Percentiles rank a stretch among this genome's conserved stretches.
phyloP scores from a whole-genome alignment of 2,113 vertebrate species.

The Engraulis encrasicolus region DNA sequence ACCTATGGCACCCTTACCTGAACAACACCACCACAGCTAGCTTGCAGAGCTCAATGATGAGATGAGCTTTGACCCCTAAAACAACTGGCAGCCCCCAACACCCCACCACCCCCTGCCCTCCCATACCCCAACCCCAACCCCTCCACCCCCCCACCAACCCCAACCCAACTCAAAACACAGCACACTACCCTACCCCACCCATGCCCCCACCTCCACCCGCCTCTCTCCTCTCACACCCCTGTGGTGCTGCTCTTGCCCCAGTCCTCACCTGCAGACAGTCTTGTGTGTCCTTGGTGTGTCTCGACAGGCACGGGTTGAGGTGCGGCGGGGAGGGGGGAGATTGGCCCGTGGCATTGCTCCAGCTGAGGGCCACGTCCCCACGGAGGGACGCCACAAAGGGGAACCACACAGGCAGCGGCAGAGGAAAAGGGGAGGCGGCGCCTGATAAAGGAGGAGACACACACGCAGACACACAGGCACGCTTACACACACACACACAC shows the following conservation, averaged over 20 bases:
- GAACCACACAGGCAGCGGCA: slow-evolving; percentile 27
- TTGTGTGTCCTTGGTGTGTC: slow-evolving; percentile 60
- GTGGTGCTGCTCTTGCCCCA: neutral
- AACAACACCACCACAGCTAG: too few relatives aligned
- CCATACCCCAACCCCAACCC: too few relatives aligned
- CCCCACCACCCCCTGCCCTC: too few relatives aligned
- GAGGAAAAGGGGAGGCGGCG: neutral
- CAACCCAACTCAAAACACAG: too few relatives aligned
- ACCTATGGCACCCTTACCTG: too few relatives aligned
- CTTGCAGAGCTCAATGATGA: neutral
- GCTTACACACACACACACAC: too few relatives aligned
- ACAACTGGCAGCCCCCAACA: neutral
- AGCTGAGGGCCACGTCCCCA: slow-evolving; percentile 77
- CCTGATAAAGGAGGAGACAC: slow-evolving; percentile 7
- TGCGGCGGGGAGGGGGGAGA: too few relatives aligned
- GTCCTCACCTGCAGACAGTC: slow-evolving; percentile 1
- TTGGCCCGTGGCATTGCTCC: slow-evolving; percentile 69
- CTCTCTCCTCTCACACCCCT: neutral
- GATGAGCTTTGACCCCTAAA: neutral
- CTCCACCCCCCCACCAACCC: too few relatives aligned
- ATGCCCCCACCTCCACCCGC: too few relatives aligned
- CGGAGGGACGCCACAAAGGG: slow-evolving; percentile 54
- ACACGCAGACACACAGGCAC: too few relatives aligned
- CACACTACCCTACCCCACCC: too few relatives aligned
- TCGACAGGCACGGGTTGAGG: slow-evolving; percentile 66